These are phyloP conservation scores for Rhinopithecus roxellana DNA, from an alignment of 2,113 vertebrate species.

Conservation along the genomic window DNA sequence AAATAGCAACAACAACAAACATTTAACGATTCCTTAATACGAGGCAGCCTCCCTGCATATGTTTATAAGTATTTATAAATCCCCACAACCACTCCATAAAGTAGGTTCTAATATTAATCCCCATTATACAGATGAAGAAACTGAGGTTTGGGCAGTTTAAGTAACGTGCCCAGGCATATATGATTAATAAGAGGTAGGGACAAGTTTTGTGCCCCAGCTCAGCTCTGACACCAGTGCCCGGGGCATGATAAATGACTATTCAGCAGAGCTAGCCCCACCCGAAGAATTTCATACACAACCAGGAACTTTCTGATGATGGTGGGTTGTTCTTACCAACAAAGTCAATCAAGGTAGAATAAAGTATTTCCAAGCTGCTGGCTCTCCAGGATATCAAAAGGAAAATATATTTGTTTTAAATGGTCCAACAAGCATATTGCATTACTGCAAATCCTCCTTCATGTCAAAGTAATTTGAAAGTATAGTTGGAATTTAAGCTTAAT, in stretches of 20 bases:
- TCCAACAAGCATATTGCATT: not conserved
- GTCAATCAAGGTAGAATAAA: not conserved
- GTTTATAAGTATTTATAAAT: not conserved
- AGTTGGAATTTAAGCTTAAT: not conserved
- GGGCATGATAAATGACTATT: not conserved
- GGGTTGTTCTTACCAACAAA: not conserved
- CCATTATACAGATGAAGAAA: not conserved
- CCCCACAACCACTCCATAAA: not conserved
- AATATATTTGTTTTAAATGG: not conserved
- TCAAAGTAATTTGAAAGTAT: not conserved
- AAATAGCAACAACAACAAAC: not conserved
- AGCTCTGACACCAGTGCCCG: accelerated
- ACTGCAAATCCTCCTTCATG: not conserved
- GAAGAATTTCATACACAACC: not conserved
- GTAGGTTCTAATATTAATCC: not conserved
- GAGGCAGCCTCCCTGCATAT: not conserved
- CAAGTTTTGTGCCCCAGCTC: not conserved
- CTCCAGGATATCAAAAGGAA: not conserved
- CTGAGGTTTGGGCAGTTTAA: not conserved
- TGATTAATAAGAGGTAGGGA: not conserved
- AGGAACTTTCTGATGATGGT: not conserved
- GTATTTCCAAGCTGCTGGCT: not conserved
- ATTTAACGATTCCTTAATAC: accelerated
- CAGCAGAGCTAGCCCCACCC: not conserved
- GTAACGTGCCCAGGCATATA: not conserved